Conservation (phyloP, 2,113 vertebrate genomes). For the Actenoides lindsayi region DNA sequence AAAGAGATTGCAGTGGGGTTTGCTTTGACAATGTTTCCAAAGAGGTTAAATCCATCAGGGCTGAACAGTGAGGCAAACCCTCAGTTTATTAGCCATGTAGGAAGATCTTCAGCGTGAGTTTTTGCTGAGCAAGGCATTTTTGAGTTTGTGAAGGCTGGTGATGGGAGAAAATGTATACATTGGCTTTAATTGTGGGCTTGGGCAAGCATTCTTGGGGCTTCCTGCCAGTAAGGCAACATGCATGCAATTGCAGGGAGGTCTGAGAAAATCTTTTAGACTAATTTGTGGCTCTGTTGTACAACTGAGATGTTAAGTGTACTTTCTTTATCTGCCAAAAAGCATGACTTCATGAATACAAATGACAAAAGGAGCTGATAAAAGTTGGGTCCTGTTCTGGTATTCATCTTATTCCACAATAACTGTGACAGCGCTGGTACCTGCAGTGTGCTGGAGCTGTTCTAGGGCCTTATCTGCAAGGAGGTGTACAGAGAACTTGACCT, state of each 20-base stretch:
- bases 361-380: not conserved
- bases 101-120: not conserved
- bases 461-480: not conserved
- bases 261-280: not conserved
- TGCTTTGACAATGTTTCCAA: not conserved
- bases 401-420: not conserved
- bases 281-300: not conserved
- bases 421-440: not conserved
- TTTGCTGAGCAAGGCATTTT: not conserved
- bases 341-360: fast-evolving
- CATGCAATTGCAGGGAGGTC: not conserved
- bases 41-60: not conserved
- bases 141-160: not conserved
- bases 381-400: not conserved
- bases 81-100: not conserved
- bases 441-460: not conserved
- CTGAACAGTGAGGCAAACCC: not conserved
- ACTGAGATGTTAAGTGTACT: not conserved
- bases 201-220: not conserved
- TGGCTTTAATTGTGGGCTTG: not conserved
- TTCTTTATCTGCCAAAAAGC: not conserved
- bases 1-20: not conserved
- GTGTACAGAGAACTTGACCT: not conserved
- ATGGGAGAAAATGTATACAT: not conserved
- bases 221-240: not conserved